Evolutionary conservation across 2,888 invertebrate species (phyloP).

Genomic region (Chloromyia formosa): DNA sequence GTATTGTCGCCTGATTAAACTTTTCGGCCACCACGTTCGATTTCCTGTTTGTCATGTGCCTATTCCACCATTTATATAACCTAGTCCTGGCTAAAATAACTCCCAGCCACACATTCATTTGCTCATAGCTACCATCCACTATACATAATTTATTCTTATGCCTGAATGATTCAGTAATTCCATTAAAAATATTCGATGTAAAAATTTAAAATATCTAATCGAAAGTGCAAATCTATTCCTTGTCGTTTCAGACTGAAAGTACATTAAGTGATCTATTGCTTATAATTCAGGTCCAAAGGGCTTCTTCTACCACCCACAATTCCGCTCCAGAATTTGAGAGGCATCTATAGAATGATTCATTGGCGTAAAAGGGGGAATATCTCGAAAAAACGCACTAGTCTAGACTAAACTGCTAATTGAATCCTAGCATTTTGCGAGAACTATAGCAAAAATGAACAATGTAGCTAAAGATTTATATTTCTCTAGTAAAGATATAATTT

Average conservation of each 20-base stretch:
- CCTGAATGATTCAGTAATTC: no score
- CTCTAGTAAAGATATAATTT: not conserved
- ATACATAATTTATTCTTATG: no score
- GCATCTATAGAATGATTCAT: conserved; percentile 8
- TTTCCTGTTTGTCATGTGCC: no score
- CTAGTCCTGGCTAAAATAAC: no score
- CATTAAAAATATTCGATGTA: no score
- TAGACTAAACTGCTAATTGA: not conserved
- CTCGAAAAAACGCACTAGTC: not conserved
- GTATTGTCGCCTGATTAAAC: no score
- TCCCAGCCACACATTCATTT: no score
- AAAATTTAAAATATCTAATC: conserved; percentile 3
- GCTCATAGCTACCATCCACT: no score
- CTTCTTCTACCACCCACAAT: conserved; percentile 24
- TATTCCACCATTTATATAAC: no score
- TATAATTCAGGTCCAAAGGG: conserved; percentile 60
- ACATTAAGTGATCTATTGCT: conserved; percentile 78
- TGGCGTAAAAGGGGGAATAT: not conserved
- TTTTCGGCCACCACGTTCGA: no score
- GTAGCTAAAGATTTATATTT: not conserved
- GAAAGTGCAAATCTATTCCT: conserved; percentile 49
- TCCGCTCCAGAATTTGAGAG: not conserved
- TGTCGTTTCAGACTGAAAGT: conserved; percentile 75
- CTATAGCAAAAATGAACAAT: not conserved
- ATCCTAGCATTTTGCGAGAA: not conserved